Percentiles rank a stretch among this genome's conserved stretches.
Conservation (phyloP, 2,888 invertebrate species). For the Rhodophaea formosa region DNA sequence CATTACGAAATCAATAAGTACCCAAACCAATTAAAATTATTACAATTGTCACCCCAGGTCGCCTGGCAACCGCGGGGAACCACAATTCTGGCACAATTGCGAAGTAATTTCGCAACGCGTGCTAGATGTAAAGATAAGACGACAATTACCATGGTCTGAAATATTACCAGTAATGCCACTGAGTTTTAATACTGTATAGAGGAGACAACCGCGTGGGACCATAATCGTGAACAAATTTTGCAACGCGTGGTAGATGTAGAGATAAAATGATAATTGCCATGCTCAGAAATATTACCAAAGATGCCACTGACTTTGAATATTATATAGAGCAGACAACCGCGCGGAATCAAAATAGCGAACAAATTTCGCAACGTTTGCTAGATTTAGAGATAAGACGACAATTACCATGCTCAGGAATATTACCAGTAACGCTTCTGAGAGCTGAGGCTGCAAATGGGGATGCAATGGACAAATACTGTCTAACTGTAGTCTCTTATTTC, state of each 20-base stretch:
- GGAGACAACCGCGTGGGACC: not conserved
- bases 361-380: slow-evolving; percentile 10
- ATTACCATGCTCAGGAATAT: not conserved
- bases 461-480: no score
- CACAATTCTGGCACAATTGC: slow-evolving; percentile 6
- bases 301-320: no score
- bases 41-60: not conserved
- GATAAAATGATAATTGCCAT: no score
- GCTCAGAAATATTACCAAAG: no score
- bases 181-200: slow-evolving; percentile 2
- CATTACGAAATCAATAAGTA: not conserved
- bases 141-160: slow-evolving; percentile 1
- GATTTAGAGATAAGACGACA: slow-evolving; percentile 8
- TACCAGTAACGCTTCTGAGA: not conserved
- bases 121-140: slow-evolving; percentile 6
- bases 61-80: not conserved
- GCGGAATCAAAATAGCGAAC: slow-evolving; percentile 1
- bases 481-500: no score
- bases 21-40: slow-evolving; percentile 2
- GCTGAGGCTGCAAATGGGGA: no score
- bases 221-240: not conserved
- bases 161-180: not conserved
- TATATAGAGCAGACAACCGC: no score
- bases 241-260: not conserved
- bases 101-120: slow-evolving; percentile 12